Evolutionary conservation across 1,140 invertebrate genomes (phyloP), one percentile per base, ranked within the genome.

Genomic region (Ganaspis sp.): DNA sequence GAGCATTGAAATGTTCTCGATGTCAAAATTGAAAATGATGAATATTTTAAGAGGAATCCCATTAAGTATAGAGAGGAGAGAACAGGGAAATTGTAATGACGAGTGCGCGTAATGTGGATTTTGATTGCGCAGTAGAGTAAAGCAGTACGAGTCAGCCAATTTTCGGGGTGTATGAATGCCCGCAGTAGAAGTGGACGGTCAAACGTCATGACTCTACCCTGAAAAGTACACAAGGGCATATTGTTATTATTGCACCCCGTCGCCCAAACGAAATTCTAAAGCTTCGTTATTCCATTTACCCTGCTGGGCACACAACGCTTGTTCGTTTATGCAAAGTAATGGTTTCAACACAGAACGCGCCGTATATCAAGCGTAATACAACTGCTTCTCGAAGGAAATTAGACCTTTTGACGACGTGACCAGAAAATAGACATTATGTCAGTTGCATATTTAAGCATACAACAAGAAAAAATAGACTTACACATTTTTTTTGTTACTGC

Each of bases 81-180:
- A 82, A 78, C 76, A 82, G 11, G 77, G 81, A 83, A 83, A 83
- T 83, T 83, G 79, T 83, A 83, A 83, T 83, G 81, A 83, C 79
- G 76, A 75, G 78, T 77, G 79, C 74, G 81, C 76, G 72, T 72
- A 77, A 79, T 78, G 81, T 76, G 69, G 81, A 69, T 74, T 77
- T 77, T 79, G 77, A 83, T 83, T 81, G 81, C 81, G 81, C 79
- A 81, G 81, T 64, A 73, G 69, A 80, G 74, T 76, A 80, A 69
- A 53, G 42, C 73, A 64, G 71, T 78, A 78, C 73, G 75, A 77
- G 74, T 72, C 76, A 78, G 78, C 73, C 81, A 82, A 82, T 80
- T 81, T 49, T 82, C 53, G 81, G 81, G 76, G 71, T 78, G 74
- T 78, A 75, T 76, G 74, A 73, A 78, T 78, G 72, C 81, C 70